Evolutionary conservation across 2,113 vertebrate genomes (phyloP), one percentile per base, ranked within the genome.

Genomic region (Aphyosemion australe): DNA sequence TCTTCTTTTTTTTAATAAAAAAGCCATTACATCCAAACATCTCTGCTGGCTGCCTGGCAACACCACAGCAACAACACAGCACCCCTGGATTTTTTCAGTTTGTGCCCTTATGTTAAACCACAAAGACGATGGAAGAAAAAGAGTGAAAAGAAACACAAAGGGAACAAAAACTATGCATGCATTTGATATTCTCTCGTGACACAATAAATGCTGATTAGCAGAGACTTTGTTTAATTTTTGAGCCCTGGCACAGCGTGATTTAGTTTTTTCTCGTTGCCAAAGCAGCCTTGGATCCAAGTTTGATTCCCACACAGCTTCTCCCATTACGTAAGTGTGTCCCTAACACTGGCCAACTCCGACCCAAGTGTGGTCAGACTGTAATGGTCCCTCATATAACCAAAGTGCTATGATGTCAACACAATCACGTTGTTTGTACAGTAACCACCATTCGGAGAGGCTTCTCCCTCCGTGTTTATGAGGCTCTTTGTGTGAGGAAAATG

Each of bases 321-420:
- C 86, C 86, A 88, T 89, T 82, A 88, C 85, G 78, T 86, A 84
- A 87, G 83, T 61, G 66, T 76, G 81, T 90, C 75, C 79, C 79
- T 13, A 45, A 50, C 48, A 69, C 65, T 45, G 52, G 84, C 82
- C 78, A 84, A 85, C 69, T 72, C 61, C n/a, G 54, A 79, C 79
- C 82, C 85, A 64, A 70, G 43, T 61, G 85, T 72, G 89, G 85
- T 89, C 69, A 69, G 81, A 20, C 47, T 20, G 60, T 82, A 83
- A 87, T 76, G 56, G 73, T 56, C 55, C 61, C 34, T 84, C 86
- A 50, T 77, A 85, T 75, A 86, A 83, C 82, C 83, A 82, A 86
- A 90, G 79, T 82, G 64, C 78, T 64, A 88, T 91, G 91, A 91
- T 90, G 88, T 91, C 87, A 90, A 81, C 63, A 72, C 80, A 90